These are phyloP conservation scores for Irena cyanogastra DNA, from an alignment of 2,113 vertebrate species.

Conservation along the genomic window DNA sequence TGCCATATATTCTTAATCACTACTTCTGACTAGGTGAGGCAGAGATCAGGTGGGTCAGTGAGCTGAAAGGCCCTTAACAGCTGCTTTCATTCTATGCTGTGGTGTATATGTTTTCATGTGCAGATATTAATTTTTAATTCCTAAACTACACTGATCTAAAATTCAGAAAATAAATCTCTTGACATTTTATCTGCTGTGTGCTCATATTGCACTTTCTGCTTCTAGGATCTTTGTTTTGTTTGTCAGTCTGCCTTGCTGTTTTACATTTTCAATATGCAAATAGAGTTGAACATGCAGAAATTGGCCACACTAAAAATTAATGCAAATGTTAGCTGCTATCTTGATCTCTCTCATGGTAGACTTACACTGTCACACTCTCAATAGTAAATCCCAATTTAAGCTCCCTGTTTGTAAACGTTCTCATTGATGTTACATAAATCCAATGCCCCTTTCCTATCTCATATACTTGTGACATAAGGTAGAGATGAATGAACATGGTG, in stretches of 20 bases:
- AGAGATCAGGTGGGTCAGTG: not conserved
- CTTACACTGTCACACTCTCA: not conserved
- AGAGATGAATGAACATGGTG: not conserved
- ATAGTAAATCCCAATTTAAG: not conserved
- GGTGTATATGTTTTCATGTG: not conserved
- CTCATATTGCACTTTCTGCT: not conserved
- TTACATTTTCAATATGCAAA: accelerated
- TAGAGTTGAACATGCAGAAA: not conserved
- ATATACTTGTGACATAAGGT: accelerated
- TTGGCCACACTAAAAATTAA: not conserved
- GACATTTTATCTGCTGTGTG: not conserved
- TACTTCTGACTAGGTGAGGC: not conserved
- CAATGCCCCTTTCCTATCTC: accelerated
- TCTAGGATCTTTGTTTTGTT: not conserved
- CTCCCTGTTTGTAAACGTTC: not conserved
- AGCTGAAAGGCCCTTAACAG: not conserved
- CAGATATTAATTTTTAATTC: not conserved
- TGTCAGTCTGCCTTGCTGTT: not conserved
- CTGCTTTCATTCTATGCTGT: not conserved
- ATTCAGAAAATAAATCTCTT: not conserved
- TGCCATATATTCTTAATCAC: not conserved
- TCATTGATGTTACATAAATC: not conserved
- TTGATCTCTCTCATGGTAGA: not conserved
- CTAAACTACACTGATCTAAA: not conserved
- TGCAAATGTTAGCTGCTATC: accelerated